Base-by-base conservation (phyloP, 2,797 vertebrate genomes). In the Xyrichtys novacula region DNA sequence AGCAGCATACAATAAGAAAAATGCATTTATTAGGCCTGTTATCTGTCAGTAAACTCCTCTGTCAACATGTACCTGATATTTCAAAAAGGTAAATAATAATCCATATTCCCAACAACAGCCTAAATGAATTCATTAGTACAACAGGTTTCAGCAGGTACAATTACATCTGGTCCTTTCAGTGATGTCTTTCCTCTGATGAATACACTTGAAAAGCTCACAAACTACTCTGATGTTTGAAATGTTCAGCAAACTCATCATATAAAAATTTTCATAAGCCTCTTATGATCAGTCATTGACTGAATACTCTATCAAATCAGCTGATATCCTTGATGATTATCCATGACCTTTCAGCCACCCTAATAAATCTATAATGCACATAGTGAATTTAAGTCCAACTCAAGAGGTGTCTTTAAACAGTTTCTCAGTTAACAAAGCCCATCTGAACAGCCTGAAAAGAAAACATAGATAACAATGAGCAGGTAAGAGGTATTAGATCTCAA, bases 391-490 rank as follows among this genome's bases (percentile, higher is more conserved):
- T 60, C n/a, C 9, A 42, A 16, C 39, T 59, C 29, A n/a, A 1
- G 56, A 59, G 23, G 6, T 5, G 4, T 29, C 48, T 26, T 29
- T 9, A 66, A 59, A 22, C 32, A 32, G 15, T 34, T 29, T 54
- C 25, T 65, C 1, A 6, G 22, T 20, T n/a, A 25, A 68, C 46
- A 78, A 74, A 75, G 46, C 12, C 15, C 2, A 10, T 46, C 28
- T 50, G 25, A 40, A 62, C 53, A 59, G 7, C 44, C 55, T 19
- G 7, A 65, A 42, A 48, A 47, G 44, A 70, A n/a, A 84, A 39
- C 28, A 54, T n/a, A 3, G 31, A 38, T 19, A 49, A 43, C 7
- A 46, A 38, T 7, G 7, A 60, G 43, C 31, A 31, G 39, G 15
- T 28, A 31, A 20, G 31, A 23, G 28, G 23, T 44, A 57, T 14